Evolutionary conservation across 1,140 invertebrate genomes (phyloP), one percentile per base, ranked within the genome.

Genomic region (Drosophila kepulauana): DNA sequence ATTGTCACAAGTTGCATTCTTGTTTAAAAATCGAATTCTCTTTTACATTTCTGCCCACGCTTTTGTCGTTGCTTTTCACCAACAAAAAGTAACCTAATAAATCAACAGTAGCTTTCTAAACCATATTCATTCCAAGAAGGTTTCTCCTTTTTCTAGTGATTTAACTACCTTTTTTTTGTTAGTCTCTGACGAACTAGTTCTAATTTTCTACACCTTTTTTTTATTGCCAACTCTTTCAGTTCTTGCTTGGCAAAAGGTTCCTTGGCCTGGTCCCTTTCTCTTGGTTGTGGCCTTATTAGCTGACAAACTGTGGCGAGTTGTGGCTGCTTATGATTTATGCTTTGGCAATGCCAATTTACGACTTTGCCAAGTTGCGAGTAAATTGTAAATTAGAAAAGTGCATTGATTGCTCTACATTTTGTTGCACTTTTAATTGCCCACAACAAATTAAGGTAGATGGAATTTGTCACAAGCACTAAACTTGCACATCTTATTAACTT

Each of bases 331-430:
- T 58, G 66, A 75, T 75, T 75, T 70, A 75, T 75, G 66, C 10
- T 45, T 51, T 41, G 70, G 46, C 63, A 59, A 49, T 66, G 46
- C 45, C 45, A 35, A 58, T 72, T 71, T 71, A 35, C 51, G 51
- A 70, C 51, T 70, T 43, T 15, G 20, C 5, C 54, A 38, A 28
- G 59, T 38, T 48, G 49, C 35, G 28, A 52, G 51, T 52, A 33
- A 52, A 54, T 35, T 54, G 28, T 54, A 46, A 70, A 56, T 70
- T 61, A 25, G 8, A 63, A 64, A 64, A 64, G 49, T 75, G 49
- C 71, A 62, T 78, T 63, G 75, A 74, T 78, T 75, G 71, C 65
- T 48, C 28, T 43, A 61, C 56, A 61, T 73, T 62, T 61, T 45
- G 35, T 41, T 46, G 28, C 51, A 15, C 45, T 54, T 51, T 61